phyloP scores from a whole-genome alignment of 2,888 invertebrate species.

The Hydraecia micacea region DNA sequence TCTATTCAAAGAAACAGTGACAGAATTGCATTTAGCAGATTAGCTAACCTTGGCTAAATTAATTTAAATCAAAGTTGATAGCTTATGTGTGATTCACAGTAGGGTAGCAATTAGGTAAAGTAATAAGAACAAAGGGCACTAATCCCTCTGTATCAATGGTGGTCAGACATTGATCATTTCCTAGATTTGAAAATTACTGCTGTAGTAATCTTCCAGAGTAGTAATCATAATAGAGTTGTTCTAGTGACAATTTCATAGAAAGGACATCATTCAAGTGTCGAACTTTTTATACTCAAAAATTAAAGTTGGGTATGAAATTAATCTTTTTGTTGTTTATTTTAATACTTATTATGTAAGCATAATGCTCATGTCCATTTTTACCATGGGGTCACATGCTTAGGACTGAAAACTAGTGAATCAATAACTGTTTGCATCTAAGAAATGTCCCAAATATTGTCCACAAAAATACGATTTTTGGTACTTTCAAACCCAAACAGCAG shows the following conservation, averaged over 20 bases:
- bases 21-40: background rate
- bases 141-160: background rate
- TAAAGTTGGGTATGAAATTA: background rate
- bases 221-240: background rate
- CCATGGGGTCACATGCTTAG: background rate
- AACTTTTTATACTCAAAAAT: background rate
- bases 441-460: background rate
- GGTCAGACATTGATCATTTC: background rate
- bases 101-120: background rate
- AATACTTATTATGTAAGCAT: background rate
- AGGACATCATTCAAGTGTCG: background rate
- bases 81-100: background rate
- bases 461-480: too few relatives aligned
- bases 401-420: background rate
- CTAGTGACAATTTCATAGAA: background rate
- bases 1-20: background rate
- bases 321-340: background rate
- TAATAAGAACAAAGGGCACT: constrained; percentile 2
- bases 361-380: background rate
- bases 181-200: background rate
- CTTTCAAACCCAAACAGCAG: too few relatives aligned
- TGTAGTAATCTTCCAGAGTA: background rate
- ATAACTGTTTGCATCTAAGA: background rate
- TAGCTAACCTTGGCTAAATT: background rate
- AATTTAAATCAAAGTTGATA: background rate